phyloP scores from a whole-genome alignment of 2,888 invertebrate genomes.

The Abscondita cerata region DNA sequence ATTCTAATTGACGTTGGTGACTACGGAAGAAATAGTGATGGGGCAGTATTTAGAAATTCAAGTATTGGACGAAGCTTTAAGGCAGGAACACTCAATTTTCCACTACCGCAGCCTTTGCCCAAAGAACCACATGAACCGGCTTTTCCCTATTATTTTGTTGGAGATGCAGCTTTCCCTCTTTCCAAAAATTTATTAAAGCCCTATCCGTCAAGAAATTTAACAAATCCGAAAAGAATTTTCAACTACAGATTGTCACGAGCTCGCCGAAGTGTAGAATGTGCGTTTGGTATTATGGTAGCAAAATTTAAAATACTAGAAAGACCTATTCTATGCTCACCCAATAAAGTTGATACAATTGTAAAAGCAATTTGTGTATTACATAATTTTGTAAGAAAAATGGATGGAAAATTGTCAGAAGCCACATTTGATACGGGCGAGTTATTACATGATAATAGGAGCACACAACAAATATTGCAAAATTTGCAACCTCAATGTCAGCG shows the following conservation, averaged over 20 bases:
- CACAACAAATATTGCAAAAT: constrained; percentile 12
- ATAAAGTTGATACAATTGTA: constrained; percentile 18
- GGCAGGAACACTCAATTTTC: constrained; percentile 22
- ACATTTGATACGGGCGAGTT: constrained; percentile 8
- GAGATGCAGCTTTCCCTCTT: constrained; percentile 1
- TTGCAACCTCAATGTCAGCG: constrained; percentile 16
- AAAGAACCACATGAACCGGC: constrained; percentile 15
- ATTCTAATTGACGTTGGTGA: constrained; percentile 22
- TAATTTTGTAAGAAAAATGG: constrained; percentile 20
- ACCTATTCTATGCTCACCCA: constrained; percentile 9
- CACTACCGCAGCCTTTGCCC: constrained; percentile 13
- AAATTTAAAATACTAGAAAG: constrained; percentile 17
- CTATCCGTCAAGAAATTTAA: constrained; percentile 10
- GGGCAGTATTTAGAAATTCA: constrained; percentile 15
- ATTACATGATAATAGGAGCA: too few relatives aligned
- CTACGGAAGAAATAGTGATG: constrained; percentile 19
- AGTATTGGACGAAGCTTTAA: too few relatives aligned
- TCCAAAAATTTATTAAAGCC: constrained; percentile 12
- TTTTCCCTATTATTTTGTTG: constrained; percentile 13
- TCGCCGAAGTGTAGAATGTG: constrained; percentile 16
- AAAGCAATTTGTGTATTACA: constrained; percentile 18
- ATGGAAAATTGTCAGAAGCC: constrained; percentile 17
- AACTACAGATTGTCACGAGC: constrained; percentile 15
- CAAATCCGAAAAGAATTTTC: constrained; percentile 8
- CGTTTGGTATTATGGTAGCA: constrained; percentile 14